Conservation (phyloP, 2,888 invertebrate genomes). For the Balanococcus diminutus region DNA sequence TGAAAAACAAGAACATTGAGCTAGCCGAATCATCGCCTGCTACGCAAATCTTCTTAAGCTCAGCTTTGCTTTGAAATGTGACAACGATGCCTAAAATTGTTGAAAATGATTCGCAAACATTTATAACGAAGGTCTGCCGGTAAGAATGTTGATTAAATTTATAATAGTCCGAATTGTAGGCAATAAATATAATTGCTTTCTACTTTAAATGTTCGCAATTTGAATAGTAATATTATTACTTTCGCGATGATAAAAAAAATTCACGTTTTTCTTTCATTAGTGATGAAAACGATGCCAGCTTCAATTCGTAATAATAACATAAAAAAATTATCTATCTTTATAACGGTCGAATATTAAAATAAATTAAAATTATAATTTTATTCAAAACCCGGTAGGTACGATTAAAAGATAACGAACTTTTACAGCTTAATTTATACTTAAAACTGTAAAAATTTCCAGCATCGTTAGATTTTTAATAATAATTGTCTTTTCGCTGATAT, state of each 20-base stretch:
- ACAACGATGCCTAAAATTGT: slow-evolving; percentile 19
- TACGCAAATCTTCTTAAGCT: background rate
- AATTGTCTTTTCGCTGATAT: background rate
- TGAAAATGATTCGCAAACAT: slow-evolving; percentile 29
- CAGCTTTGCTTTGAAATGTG: background rate
- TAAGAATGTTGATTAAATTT: slow-evolving; percentile 40
- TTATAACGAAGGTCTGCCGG: slow-evolving; percentile 30
- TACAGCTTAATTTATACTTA: background rate
- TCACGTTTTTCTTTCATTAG: slow-evolving; percentile 26
- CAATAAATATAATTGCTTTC: slow-evolving; percentile 42
- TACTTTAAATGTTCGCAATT: slow-evolving; percentile 36
- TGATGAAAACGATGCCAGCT: background rate
- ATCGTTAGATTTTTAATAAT: background rate
- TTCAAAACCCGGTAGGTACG: background rate
- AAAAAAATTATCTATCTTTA: slow-evolving; percentile 9
- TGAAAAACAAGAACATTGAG: no score
- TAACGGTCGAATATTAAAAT: slow-evolving; percentile 31
- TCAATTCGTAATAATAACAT: slow-evolving; percentile 7
- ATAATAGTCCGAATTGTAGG: slow-evolving; percentile 36
- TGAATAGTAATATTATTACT: slow-evolving; percentile 40
- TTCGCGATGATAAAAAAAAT: slow-evolving; percentile 4
- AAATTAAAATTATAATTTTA: slow-evolving; percentile 40
- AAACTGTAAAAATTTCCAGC: background rate
- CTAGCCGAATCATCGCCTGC: background rate
- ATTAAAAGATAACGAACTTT: slow-evolving; percentile 34